phyloP scores from a whole-genome alignment of 2,888 invertebrate species.

The Macrophya alboannulata region DNA sequence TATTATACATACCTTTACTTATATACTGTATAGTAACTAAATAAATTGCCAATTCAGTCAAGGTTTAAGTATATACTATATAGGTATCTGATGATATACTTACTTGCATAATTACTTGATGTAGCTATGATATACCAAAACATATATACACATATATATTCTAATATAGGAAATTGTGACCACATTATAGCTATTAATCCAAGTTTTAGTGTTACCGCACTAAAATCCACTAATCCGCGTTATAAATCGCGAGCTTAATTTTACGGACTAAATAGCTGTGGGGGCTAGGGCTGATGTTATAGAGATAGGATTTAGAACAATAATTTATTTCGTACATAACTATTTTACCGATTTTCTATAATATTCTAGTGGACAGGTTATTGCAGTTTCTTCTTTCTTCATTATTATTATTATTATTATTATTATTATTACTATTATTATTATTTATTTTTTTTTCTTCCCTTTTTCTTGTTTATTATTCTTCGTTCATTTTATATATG shows the following conservation, averaged over 20 bases:
- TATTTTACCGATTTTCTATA: constrained; percentile 64
- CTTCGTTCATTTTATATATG: background rate
- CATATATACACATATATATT: no score
- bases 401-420: constrained; percentile 1
- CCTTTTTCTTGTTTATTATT: background rate
- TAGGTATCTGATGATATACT: background rate
- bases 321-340: constrained; percentile 72
- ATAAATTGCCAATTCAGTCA: background rate
- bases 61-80: no score
- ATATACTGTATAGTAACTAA: background rate
- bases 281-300: constrained; percentile 29
- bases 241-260: constrained; percentile 35
- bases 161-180: background rate
- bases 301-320: constrained; percentile 68
- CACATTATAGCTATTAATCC: background rate
- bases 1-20: background rate
- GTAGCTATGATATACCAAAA: background rate
- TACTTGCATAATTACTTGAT: background rate
- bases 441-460: background rate
- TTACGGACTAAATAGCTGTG: constrained; percentile 34
- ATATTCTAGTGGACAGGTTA: constrained; percentile 72
- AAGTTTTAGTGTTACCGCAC: constrained; percentile 41
- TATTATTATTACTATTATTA: background rate
- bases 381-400: constrained; percentile 66
- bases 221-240: constrained; percentile 34